Conservation (phyloP, 2,888 invertebrate species). For the Macaria notata region DNA sequence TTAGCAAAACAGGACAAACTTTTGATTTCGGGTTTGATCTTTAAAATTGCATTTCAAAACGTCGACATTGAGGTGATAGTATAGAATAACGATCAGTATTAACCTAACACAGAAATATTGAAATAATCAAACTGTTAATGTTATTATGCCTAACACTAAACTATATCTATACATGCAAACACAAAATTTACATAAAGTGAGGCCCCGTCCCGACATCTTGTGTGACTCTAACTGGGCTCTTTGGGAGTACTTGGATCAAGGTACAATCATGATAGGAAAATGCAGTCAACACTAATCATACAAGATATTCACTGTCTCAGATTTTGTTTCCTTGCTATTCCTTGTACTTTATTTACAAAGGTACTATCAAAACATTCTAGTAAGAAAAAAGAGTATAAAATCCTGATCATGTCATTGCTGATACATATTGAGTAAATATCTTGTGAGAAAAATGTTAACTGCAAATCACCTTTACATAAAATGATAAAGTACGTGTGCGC, state of each 20-base stretch:
- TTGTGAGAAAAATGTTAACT: too few relatives aligned
- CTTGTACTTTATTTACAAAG: neutral
- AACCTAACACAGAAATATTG: constrained; percentile 12
- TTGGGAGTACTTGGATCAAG: neutral
- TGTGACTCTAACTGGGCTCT: constrained; percentile 2
- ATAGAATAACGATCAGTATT: constrained; percentile 5
- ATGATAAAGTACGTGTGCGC: constrained; percentile 4
- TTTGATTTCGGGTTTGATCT: constrained; percentile 9
- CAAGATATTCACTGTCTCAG: too few relatives aligned
- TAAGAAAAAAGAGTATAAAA: too few relatives aligned
- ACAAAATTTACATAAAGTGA: constrained; percentile 23
- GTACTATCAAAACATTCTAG: neutral
- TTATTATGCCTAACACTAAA: constrained; percentile 19
- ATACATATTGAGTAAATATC: too few relatives aligned
- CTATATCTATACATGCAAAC: constrained; percentile 16
- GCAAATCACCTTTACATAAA: neutral
- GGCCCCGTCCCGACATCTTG: constrained; percentile 17
- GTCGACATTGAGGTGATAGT: neutral
- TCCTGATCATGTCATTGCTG: too few relatives aligned
- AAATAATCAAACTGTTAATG: constrained; percentile 10
- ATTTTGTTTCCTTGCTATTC: neutral
- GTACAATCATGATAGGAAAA: too few relatives aligned
- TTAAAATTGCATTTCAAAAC: constrained; percentile 3
- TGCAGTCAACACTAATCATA: too few relatives aligned
- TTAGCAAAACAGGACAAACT: constrained; percentile 6